Percentiles rank a stretch among this genome's conserved stretches.
phyloP scores from a whole-genome alignment of 2,888 invertebrate genomes.

The Caenorhabditis sp. region DNA sequence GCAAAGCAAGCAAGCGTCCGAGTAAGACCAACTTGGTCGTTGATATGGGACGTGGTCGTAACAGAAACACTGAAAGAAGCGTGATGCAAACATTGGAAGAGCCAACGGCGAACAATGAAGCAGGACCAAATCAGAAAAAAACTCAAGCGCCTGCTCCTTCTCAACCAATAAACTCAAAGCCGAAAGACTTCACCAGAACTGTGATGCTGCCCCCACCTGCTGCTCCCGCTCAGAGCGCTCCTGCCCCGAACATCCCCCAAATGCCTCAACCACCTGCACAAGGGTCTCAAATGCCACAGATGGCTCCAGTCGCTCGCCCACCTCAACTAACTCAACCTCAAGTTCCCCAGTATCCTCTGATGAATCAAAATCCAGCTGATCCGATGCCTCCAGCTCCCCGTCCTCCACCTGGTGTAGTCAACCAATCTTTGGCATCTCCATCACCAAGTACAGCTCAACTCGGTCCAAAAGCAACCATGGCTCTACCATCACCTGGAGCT shows the following conservation, averaged over 20 bases:
- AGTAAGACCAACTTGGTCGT: constrained; percentile 22
- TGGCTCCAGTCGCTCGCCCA: constrained; percentile 1
- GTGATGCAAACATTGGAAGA: constrained; percentile 31
- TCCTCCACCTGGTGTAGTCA: constrained; percentile 13
- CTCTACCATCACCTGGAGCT: not conserved
- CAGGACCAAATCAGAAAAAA: not conserved
- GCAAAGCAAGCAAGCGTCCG: constrained; percentile 24
- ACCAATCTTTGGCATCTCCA: constrained; percentile 12
- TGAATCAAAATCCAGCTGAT: too few relatives aligned
- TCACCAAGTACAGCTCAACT: not conserved
- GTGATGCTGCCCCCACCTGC: constrained; percentile 34
- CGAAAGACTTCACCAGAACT: constrained; percentile 18
- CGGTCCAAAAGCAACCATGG: constrained; percentile 1
- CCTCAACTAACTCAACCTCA: not conserved
- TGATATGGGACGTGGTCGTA: constrained; percentile 13
- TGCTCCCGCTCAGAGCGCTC: not conserved
- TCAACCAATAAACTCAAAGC: not conserved
- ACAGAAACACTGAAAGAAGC: constrained; percentile 26
- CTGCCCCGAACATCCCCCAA: not conserved
- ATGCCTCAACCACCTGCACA: not conserved
- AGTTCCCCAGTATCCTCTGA: not conserved
- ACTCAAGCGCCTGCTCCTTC: constrained; percentile 5
- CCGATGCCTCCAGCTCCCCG: not conserved
- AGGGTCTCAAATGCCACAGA: constrained; percentile 28
- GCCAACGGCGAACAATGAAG: constrained; percentile 4